Conservation (phyloP, 2,113 vertebrate genomes). For the Cricetomys ansorgei region DNA sequence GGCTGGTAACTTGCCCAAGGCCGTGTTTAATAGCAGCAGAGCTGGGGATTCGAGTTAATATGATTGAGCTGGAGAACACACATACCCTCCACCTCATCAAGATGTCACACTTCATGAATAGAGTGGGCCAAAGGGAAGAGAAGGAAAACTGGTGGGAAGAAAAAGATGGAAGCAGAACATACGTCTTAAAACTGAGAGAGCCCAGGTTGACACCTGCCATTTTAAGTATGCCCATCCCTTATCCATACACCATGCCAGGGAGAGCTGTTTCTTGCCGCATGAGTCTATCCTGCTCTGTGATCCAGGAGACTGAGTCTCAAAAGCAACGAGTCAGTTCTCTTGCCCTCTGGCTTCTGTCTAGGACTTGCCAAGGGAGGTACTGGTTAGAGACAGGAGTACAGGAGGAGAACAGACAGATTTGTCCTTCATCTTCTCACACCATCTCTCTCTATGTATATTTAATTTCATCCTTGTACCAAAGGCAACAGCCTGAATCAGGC, state of each 20-base stretch:
- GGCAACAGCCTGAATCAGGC: not conserved
- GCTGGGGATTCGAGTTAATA: not conserved
- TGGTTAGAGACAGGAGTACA: not conserved
- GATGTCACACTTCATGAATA: not conserved
- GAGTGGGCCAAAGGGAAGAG: not conserved
- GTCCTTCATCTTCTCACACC: not conserved
- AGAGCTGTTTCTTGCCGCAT: not conserved
- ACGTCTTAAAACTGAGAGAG: not conserved
- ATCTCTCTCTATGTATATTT: rapidly evolving
- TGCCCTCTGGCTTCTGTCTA: not conserved
- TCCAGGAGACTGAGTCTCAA: not conserved
- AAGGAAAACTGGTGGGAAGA: not conserved
- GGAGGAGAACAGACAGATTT: not conserved
- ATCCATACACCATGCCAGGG: not conserved
- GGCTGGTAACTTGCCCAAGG: not conserved
- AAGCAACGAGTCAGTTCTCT: not conserved
- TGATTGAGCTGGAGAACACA: not conserved
- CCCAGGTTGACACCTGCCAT: not conserved
- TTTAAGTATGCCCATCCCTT: not conserved
- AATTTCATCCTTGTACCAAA: not conserved
- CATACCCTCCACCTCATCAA: not conserved
- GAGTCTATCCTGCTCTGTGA: not conserved
- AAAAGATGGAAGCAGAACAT: not conserved
- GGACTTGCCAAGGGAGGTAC: not conserved
- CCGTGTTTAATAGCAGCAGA: not conserved